phyloP scores from a whole-genome alignment of 2,113 vertebrate genomes.

The Phyllopteryx taeniolatus region DNA sequence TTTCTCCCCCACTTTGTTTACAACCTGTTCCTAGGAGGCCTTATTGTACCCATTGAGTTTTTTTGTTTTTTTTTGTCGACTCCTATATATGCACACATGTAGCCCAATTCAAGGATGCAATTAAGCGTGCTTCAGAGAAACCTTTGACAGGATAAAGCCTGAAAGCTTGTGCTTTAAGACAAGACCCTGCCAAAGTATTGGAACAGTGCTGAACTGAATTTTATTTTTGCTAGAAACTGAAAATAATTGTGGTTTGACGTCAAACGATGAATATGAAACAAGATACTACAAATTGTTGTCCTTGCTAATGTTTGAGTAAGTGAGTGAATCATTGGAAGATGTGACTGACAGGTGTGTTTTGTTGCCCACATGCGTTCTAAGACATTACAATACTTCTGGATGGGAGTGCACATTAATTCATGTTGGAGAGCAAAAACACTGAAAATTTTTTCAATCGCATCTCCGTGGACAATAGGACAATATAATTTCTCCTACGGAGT shows the following conservation, averaged over 20 bases:
- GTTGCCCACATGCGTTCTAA: no score
- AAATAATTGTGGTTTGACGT: background rate
- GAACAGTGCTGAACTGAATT: background rate
- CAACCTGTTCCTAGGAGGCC: constrained; percentile 60
- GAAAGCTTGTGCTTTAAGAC: background rate
- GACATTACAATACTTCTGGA: no score
- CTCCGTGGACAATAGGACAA: constrained; percentile 46
- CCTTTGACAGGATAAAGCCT: constrained; percentile 13
- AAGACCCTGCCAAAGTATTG: background rate
- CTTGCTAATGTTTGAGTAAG: no score
- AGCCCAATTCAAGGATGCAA: constrained; percentile 56
- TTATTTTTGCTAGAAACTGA: no score
- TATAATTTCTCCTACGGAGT: constrained; percentile 34
- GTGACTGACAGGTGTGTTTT: no score
- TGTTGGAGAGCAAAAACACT: background rate
- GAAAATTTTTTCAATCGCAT: constrained; percentile 19
- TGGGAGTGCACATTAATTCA: no score
- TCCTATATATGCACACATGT: constrained; percentile 34
- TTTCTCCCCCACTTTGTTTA: constrained; percentile 51
- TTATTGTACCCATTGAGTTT: constrained; percentile 61
- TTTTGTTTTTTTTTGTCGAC: constrained; percentile 23
- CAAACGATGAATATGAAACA: background rate
- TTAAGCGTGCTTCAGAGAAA: constrained; percentile 48
- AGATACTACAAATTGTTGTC: no score
- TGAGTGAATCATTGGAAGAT: no score